These are phyloP conservation scores for Oriolus oriolus DNA, from an alignment of 2,113 vertebrate genomes.

Conservation along the genomic window DNA sequence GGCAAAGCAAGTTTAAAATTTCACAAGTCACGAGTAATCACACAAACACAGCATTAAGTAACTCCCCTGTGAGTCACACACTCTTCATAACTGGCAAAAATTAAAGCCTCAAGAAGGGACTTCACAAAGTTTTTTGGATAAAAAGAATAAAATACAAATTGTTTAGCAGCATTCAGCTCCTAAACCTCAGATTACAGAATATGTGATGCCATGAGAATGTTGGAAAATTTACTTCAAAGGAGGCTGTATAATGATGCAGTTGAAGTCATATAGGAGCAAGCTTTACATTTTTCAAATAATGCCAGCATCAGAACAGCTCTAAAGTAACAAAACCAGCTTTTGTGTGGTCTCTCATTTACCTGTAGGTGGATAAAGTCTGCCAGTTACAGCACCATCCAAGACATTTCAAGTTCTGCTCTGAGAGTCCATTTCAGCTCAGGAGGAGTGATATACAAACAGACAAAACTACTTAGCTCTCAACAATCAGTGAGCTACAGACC, in stretches of 20 bases:
- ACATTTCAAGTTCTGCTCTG: background rate
- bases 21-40: conserved; percentile 8
- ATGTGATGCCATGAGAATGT: background rate
- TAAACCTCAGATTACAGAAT: background rate
- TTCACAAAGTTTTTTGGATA: background rate
- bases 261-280: background rate
- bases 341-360: background rate
- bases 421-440: background rate
- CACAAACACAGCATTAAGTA: background rate
- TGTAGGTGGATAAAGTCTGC: background rate
- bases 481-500: background rate
- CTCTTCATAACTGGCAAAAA: background rate
- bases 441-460: background rate
- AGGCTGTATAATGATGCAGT: background rate
- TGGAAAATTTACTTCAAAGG: background rate
- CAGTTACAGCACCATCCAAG: background rate
- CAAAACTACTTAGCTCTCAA: background rate
- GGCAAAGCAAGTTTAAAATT: conserved; percentile 34
- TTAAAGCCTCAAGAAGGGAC: background rate
- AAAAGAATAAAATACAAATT: background rate
- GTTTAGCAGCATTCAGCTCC: background rate
- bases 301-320: background rate
- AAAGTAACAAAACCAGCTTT: background rate
- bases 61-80: conserved; percentile 33
- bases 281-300: background rate